Evolutionary conservation across 2,113 vertebrate genomes (phyloP), one percentile per base, ranked within the genome.

Genomic region (Nesoenas mayeri): DNA sequence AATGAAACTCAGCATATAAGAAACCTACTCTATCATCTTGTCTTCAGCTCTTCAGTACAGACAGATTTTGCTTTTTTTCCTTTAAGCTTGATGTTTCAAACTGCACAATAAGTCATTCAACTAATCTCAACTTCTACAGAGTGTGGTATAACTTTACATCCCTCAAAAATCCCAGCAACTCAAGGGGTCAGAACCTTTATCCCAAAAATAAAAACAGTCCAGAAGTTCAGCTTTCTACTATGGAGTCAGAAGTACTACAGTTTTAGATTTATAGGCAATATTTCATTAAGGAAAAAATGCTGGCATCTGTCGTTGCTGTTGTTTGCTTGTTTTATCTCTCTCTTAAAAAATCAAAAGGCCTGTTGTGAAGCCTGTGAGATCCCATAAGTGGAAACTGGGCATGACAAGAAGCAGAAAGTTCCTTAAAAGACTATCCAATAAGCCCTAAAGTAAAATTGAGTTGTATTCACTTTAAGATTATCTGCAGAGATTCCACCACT

Each of bases 401-500:
- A 60, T 65, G 51, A 85, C 54, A 38, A 82, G 42, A 87, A 94
- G 26, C 82, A 87, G 56, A 93, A 89, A 91, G 56, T 40, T 88
- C 51, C 15, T 83, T 81, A 31, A 88, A 89, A 73, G 44, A 32
- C 21, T 85, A 24, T 82, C 25, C 91, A 83, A 83, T 91, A 95
- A 95, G 13, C 17, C 42, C 53, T 79, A 53, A 91, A 73, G 15
- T 70, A 79, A 93, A 91, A 95, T 21, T 78, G 54, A 91, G 40
- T 72, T 92, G 56, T 83, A 83, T 57, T 91, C 54, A 32, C 74
- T 81, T 61, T n/a, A 65, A 91, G 57, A 50, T 88, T 92, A 80
- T 91, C 94, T 81, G 32, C 64, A 83, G 54, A 95, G 64, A 93
- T 92, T 79, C 21, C 29, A 84, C 66, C 87, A 78, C 74, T 86